Base-by-base conservation (phyloP, 2,797 vertebrate species). In the Gouania willdenowi region DNA sequence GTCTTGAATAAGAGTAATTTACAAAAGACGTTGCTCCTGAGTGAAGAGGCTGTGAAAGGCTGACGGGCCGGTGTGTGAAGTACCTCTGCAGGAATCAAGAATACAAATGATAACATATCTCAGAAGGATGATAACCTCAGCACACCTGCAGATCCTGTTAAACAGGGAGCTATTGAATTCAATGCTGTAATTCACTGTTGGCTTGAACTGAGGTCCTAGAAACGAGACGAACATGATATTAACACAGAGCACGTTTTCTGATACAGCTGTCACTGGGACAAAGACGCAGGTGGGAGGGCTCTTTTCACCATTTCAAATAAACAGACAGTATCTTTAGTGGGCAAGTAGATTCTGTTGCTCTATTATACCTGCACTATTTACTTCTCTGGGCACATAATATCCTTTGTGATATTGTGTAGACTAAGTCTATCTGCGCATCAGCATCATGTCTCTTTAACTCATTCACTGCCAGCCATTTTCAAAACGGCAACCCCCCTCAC, bases 141-240 rank as follows among this genome's bases (percentile, higher is more conserved):
- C 50, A 45, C 77, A 81, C 66, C 77, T 79, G 71, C 37, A 2
- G 45, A 60, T 66, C 36, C 33, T 28, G 64, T 54, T 45, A 45
- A 54, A 42, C 10, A 11, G 34, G 41, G 35, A 72, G 52, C 51
- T 61, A 65, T 56, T 75, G 71, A 83, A 86, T 86, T 77, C 51
- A 61, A 65, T 69, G 66, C 71, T 74, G 69, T 47, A 68, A 62
- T 56, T 47, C 35, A 5, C 32, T 50, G 47, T 65, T 66, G 58
- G 59, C 61, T 62, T 37, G 51, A 0, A 9, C 39, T 52, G 46
- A 44, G 52, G 44, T 46, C 53, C 37, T 35, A 9, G 31, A 26
- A 39, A 66, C 46, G 55, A 79, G 56, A 74, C 20, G 22, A 41
- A 28, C 49, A 3, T 9, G 58, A 54, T 69, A 49, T 53, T 51